These are phyloP conservation scores for Eubasilissa splendida DNA, from an alignment of 2,888 invertebrate genomes.

Conservation along the genomic window DNA sequence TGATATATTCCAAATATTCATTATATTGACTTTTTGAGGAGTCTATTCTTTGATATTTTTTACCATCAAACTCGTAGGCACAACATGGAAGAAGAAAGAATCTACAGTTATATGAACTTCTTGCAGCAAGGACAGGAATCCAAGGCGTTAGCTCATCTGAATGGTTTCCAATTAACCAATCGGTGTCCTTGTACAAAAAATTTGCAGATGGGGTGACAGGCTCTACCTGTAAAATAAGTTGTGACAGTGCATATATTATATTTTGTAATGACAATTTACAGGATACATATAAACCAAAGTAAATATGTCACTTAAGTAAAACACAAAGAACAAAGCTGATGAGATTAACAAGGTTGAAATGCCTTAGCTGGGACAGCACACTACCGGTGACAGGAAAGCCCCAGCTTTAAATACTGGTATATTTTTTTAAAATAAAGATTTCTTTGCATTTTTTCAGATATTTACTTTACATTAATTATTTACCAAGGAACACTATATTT, in stretches of 20 bases:
- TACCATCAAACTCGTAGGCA: slow-evolving; percentile 90
- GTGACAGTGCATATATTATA: neutral
- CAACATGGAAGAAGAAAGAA: slow-evolving; percentile 97
- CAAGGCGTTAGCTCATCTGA: slow-evolving; percentile 99
- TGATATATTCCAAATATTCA: slow-evolving; percentile 80
- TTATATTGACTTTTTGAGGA: slow-evolving; percentile 84
- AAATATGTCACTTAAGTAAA: too few species aligned
- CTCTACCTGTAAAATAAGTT: slow-evolving; percentile 69
- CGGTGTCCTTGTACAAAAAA: slow-evolving; percentile 79
- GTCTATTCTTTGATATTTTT: slow-evolving; percentile 83
- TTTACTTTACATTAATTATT: too few species aligned
- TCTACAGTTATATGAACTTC: slow-evolving; percentile 80
- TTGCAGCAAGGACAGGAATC: slow-evolving; percentile 93
- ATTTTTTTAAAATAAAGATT: too few species aligned
- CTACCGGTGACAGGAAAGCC: too few species aligned
- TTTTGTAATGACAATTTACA: too few species aligned
- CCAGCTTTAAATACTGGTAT: too few species aligned
- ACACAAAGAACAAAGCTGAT: too few species aligned
- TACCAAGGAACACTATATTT: too few species aligned
- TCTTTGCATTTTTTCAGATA: too few species aligned
- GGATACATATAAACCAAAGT: too few species aligned
- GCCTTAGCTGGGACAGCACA: too few species aligned
- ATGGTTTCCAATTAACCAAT: slow-evolving; percentile 99
- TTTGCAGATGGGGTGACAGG: slow-evolving; percentile 80
- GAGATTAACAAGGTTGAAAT: too few species aligned